Conservation (phyloP, 2,797 vertebrate species). For the Sebastes nivosus region DNA sequence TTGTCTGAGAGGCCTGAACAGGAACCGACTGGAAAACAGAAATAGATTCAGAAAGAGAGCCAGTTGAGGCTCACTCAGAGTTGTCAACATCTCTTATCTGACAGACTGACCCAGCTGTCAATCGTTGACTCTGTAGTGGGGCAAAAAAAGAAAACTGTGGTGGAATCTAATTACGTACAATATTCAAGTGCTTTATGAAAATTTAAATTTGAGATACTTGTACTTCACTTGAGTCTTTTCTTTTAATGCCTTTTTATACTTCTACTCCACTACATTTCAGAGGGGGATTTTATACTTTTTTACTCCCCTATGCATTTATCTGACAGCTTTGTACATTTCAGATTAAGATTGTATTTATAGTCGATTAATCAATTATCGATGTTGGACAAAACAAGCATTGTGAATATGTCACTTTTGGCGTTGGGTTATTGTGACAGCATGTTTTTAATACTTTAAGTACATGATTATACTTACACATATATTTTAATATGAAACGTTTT, state of each 20-base stretch:
- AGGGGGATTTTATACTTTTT: no score
- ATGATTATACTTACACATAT: no score
- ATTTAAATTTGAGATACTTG: no score
- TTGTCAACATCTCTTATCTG: background rate
- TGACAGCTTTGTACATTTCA: no score
- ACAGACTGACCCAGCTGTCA: background rate
- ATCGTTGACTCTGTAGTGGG: background rate
- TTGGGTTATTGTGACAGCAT: accelerated
- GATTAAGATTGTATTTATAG: no score
- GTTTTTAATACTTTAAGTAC: no score
- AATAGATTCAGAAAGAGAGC: background rate
- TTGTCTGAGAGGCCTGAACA: background rate
- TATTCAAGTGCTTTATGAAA: no score
- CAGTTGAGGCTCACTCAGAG: background rate
- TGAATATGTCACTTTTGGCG: background rate
- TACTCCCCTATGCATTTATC: no score
- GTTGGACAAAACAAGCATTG: accelerated
- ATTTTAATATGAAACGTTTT: accelerated
- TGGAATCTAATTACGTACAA: no score
- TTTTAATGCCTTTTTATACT: no score
- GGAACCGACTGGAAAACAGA: background rate
- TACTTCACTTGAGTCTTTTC: no score
- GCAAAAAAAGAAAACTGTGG: background rate
- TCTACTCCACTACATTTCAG: no score
- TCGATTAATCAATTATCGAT: background rate